Evolutionary conservation across 2,113 vertebrate genomes (phyloP), one percentile per base, ranked within the genome.

Genomic region (Sigmodon hispidus): DNA sequence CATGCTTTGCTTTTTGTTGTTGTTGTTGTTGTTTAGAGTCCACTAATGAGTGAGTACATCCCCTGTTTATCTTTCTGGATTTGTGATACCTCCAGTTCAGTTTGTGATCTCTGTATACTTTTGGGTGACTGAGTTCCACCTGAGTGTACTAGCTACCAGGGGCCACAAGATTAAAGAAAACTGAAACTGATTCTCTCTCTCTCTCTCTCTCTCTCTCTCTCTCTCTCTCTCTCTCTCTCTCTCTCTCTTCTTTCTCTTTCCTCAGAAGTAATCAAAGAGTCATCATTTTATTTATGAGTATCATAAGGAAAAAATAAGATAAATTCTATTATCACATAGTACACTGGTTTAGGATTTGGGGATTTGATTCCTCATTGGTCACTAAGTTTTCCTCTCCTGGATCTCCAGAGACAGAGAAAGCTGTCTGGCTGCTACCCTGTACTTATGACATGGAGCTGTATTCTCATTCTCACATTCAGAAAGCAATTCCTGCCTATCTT

Each of bases 231-330:
- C 21, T 61, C 59, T 61, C 21, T 61, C 59, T 61, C 6, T 61
- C 59, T 24, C 0, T 24, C 7, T 24, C 22, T 24, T 7, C 4
- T 12, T 15, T 12, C 21, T 2, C 3, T 12, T 29, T 40, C 15
- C 43, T 5, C 40, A 31, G 61, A 63, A 63, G 10, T 10, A 63
- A 63, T 63, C 61, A 29, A 9, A 63, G 61, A 63, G 24, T 7
- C n/a, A 45, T 15, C 12, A 15, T 80, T 57, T 79, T 92, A 84
- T 73, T 90, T 90, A 34, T 88, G 29, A 11, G 1, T 80, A 75
- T 55, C 57, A 84, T 34, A 92, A 36, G 13, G 15, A 17, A 36
- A 85, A 26, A 73, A 87, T 86, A 92, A 94, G 70, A 69, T 69
- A 3, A 24, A 76, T 31, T 26, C 13, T 10, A 9, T 86, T 81